Percentiles rank a stretch among this genome's conserved stretches.
phyloP scores from a whole-genome alignment of 2,888 invertebrate genomes.

The Perizoma flavofasciatum region DNA sequence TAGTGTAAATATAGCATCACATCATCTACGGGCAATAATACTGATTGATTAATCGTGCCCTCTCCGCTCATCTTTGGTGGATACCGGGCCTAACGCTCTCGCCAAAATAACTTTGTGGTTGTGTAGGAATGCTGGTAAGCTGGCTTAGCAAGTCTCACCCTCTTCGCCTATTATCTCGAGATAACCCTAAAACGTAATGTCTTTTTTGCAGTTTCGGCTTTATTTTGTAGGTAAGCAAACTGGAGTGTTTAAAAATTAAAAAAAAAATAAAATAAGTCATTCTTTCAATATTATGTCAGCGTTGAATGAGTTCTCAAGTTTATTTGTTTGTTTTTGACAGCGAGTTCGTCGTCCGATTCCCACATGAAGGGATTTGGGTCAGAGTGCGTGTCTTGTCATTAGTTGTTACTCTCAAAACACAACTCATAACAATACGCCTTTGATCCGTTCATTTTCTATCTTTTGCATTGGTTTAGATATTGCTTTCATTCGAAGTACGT shows the following conservation, averaged over 20 bases:
- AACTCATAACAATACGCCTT: conserved; percentile 17
- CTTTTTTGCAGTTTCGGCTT: background rate
- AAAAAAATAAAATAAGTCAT: background rate
- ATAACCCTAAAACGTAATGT: background rate
- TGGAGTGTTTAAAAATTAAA: too few species aligned
- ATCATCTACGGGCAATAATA: too few species aligned
- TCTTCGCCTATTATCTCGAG: too few species aligned
- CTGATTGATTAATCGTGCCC: too few species aligned
- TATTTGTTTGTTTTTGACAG: conserved; percentile 11
- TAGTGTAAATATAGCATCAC: too few species aligned
- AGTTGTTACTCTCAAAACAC: conserved; percentile 27
- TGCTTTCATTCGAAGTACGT: background rate
- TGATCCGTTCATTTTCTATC: background rate
- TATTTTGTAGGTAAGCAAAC: too few species aligned
- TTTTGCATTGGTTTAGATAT: too few species aligned
- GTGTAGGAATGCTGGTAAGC: too few species aligned
- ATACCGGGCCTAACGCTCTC: too few species aligned
- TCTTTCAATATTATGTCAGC: conserved; percentile 2
- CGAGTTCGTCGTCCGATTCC: conserved; percentile 33
- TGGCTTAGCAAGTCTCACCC: too few species aligned
- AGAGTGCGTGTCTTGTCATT: conserved; percentile 45
- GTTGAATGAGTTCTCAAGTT: conserved; percentile 17
- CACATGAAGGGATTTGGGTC: conserved; percentile 45
- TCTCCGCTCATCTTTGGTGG: too few species aligned
- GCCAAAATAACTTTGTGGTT: too few species aligned